Conservation (phyloP, 1,140 invertebrate genomes). For the Drosophila tsacasi region DNA sequence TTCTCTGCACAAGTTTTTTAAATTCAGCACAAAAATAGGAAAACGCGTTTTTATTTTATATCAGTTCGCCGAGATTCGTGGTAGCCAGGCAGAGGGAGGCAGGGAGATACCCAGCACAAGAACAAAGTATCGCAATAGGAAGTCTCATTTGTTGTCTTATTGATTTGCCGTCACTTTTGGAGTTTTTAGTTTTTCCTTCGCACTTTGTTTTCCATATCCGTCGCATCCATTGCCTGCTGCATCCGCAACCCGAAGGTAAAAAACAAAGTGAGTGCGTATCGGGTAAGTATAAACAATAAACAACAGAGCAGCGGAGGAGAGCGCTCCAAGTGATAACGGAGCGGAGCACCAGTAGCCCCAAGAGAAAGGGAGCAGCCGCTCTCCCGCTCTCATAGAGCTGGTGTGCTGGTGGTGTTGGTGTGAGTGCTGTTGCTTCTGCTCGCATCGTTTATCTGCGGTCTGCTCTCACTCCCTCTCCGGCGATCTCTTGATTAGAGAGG, state of each 20-base stretch:
- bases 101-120: slow-evolving; percentile 13
- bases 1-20: slow-evolving; percentile 53
- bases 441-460: slow-evolving; percentile 25
- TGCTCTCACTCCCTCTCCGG: slow-evolving; percentile 10
- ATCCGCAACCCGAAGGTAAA: slow-evolving; percentile 20
- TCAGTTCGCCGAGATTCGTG: slow-evolving; percentile 10
- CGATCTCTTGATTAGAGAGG: slow-evolving; percentile 21
- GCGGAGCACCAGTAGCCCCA: not conserved
- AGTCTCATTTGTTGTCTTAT: slow-evolving; percentile 45
- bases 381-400: slow-evolving; percentile 5
- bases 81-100: not conserved
- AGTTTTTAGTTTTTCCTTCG: slow-evolving; percentile 20
- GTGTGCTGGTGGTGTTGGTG: not conserved
- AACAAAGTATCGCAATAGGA: slow-evolving; percentile 29
- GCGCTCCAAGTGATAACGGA: slow-evolving; percentile 6
- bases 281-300: slow-evolving; percentile 28
- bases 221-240: slow-evolving; percentile 15
- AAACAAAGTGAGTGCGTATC: slow-evolving; percentile 1
- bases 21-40: slow-evolving; percentile 50
- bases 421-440: not conserved
- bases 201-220: slow-evolving; percentile 10
- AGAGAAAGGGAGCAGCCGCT: not conserved
- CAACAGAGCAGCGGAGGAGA: not conserved
- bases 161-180: slow-evolving; percentile 51
- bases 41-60: slow-evolving; percentile 26